Base-by-base conservation (phyloP, 2,113 vertebrate species). In the Acrocephalus kingi region DNA sequence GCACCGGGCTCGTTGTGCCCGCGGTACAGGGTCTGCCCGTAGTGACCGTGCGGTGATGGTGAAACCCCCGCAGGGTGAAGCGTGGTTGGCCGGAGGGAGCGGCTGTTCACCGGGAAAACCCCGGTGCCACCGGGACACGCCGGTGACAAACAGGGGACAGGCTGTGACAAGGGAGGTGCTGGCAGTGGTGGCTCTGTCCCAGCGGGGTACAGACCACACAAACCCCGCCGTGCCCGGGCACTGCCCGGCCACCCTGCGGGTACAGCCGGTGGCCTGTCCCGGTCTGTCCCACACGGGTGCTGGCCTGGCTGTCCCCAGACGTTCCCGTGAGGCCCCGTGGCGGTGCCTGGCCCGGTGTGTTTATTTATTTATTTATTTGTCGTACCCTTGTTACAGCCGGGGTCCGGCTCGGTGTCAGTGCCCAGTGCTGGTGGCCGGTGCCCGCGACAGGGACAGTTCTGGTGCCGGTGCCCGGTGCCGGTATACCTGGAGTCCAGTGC, bases 1-100 rank as follows among this genome's bases (percentile, higher is more conserved):
- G 43, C 8, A 2, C 31, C n/a, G 49, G 8, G 37, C 12, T 24
- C 9, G 0, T 0, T 2, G 23, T 28, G 33, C 7, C n/a, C 82
- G 1, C 6, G 18, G 43, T 0, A 5, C 20, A 0, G 13, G 56
- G 43, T 23, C 15, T 10, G 16, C 13, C 51, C 21, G 25, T 15
- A 35, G 31, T 4, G 31, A 45, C 37, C 54, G 31, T 2, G 2
- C 54, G 0, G 84, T 6, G 15, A 5, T 2, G 27, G 33, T 9
- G 17, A 1, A 13, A 33, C 18, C 17, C 13, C 14, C 4, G 7
- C 28, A 2, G 0, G 4, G 23, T 19, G 16, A 25, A 7, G 16
- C 9, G 4, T 0, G 7, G 28, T 0, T 11, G 55, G 46, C 46
- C 59, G 62, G 25, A 37, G 77, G 5, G 62, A 80, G 52, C 45